Conservation (phyloP, 2,797 vertebrate genomes). For the Taenioides sp. region DNA sequence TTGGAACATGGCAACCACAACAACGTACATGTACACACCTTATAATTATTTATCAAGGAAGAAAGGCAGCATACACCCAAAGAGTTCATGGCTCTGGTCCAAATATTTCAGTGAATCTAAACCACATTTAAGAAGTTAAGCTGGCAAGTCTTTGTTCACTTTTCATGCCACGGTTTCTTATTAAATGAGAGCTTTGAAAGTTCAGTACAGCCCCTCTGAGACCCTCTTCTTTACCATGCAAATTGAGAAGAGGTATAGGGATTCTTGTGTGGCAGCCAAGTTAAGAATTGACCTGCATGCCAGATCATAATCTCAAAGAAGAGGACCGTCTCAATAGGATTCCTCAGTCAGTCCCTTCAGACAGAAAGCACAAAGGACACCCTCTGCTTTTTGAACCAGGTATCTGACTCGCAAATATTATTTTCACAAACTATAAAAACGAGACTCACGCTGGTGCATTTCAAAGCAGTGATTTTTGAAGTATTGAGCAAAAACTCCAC, state of each 20-base stretch:
- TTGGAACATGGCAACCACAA: slow-evolving; percentile 6
- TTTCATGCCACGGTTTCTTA: slow-evolving; percentile 42
- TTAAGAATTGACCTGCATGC: slow-evolving; percentile 64
- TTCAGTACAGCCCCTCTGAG: slow-evolving; percentile 26
- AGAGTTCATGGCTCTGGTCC: slow-evolving; percentile 22
- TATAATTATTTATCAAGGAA: slow-evolving; percentile 13
- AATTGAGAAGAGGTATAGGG: slow-evolving; percentile 58
- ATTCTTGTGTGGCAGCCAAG: slow-evolving; percentile 66
- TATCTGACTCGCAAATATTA: slow-evolving; percentile 51
- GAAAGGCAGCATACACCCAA: slow-evolving; percentile 11
- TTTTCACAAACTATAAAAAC: slow-evolving; percentile 42
- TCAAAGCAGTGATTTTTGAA: slow-evolving; percentile 36
- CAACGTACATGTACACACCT: slow-evolving; percentile 10
- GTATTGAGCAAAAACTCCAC: slow-evolving; percentile 21
- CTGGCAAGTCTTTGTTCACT: slow-evolving; percentile 24
- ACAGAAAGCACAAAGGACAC: slow-evolving; percentile 55
- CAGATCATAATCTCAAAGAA: slow-evolving; percentile 71
- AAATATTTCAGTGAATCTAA: slow-evolving; percentile 38
- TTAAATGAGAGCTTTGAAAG: slow-evolving; percentile 38
- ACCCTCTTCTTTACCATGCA: slow-evolving; percentile 50
- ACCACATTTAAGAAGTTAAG: slow-evolving; percentile 15
- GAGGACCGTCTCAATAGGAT: slow-evolving; percentile 47
- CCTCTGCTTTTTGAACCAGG: slow-evolving; percentile 36
- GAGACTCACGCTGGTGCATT: slow-evolving; percentile 40
- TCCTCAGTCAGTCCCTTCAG: slow-evolving; percentile 51